Percentiles rank a stretch among this genome's conserved stretches.
Evolutionary conservation across 2,113 vertebrate species (phyloP).

Genomic region (Anolis sagrei): DNA sequence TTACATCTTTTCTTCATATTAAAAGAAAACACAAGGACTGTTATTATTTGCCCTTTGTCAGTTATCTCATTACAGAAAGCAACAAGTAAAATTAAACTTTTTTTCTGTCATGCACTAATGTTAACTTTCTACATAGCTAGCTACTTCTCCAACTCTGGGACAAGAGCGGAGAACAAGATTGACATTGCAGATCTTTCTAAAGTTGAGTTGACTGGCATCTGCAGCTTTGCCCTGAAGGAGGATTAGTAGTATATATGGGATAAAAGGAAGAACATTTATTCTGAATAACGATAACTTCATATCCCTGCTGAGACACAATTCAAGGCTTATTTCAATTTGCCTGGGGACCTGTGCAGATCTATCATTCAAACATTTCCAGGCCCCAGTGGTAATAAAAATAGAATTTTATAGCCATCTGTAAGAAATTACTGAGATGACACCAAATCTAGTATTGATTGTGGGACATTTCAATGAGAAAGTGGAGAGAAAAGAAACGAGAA

Average conservation of each 20-base stretch:
- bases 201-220: constrained; percentile 27
- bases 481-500: constrained; percentile 12
- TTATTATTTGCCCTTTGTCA: not conserved
- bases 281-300: constrained; percentile 45
- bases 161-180: constrained; percentile 32
- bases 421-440: constrained; percentile 24
- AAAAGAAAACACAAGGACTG: not conserved
- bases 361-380: constrained; percentile 34
- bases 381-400: constrained; percentile 42
- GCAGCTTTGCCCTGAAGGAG: constrained; percentile 30
- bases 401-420: constrained; percentile 35
- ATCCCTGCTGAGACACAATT: constrained; percentile 38
- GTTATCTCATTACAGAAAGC: constrained; percentile 5
- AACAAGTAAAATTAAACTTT: not conserved
- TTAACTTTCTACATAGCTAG: constrained; percentile 36
- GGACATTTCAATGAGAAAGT: constrained; percentile 33
- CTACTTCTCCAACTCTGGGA: constrained; percentile 24
- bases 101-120: constrained; percentile 26
- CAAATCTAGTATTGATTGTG: not conserved
- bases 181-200: constrained; percentile 33
- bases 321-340: constrained; percentile 29
- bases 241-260: constrained; percentile 41
- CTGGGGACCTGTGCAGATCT: constrained; percentile 34
- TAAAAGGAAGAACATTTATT: constrained; percentile 46
- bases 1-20: not conserved